Conservation (phyloP, 2,797 vertebrate species). For the Gorsachius magnificus region DNA sequence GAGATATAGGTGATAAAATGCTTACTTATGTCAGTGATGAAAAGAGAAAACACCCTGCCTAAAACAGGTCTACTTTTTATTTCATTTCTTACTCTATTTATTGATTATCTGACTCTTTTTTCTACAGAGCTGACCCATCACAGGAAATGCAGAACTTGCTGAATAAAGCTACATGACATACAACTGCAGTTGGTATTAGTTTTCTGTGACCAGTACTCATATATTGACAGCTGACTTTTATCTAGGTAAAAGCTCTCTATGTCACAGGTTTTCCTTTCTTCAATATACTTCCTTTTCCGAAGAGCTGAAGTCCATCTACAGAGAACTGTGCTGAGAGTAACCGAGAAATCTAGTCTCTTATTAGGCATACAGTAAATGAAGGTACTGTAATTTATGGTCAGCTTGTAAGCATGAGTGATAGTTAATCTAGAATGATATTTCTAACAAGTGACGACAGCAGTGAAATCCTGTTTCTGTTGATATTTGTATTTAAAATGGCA, state of each 20-base stretch:
- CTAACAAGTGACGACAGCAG: background rate
- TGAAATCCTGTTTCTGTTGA: background rate
- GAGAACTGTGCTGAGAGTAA: background rate
- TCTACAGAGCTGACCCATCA: conserved; percentile 81
- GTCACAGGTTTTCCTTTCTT: background rate
- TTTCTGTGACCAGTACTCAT: conserved; percentile 30
- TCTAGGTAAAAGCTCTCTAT: background rate
- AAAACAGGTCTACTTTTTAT: conserved; percentile 77
- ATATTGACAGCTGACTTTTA: conserved; percentile 58
- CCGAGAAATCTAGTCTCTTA: background rate
- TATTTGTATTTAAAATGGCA: background rate
- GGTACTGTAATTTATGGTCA: background rate
- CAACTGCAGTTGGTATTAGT: conserved; percentile 75
- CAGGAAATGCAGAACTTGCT: conserved; percentile 80
- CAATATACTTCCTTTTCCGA: background rate
- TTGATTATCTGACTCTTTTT: conserved; percentile 90
- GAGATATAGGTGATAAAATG: background rate
- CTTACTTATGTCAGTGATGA: conserved; percentile 9
- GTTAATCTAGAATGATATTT: background rate
- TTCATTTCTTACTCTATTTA: conserved; percentile 83
- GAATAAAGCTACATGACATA: conserved; percentile 72
- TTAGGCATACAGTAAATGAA: background rate
- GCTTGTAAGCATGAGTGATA: background rate
- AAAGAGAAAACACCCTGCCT: conserved; percentile 44
- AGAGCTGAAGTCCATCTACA: background rate